Conservation (phyloP, 1,140 invertebrate species). For the Drosophila sucinea region DNA sequence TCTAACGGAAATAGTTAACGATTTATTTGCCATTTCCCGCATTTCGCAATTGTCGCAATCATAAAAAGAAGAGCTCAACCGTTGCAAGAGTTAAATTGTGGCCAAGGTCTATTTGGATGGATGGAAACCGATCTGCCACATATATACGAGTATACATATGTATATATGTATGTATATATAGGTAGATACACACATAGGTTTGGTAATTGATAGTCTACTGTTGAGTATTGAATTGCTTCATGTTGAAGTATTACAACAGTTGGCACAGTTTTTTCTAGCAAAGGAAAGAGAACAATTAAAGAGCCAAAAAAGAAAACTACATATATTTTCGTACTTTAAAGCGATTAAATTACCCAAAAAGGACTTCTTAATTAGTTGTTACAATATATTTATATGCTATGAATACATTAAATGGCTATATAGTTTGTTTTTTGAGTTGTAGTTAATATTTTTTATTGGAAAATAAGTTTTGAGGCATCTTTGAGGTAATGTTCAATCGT, state of each 20-base stretch:
- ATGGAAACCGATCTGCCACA: conserved; percentile 66
- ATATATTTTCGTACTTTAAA: too few species aligned
- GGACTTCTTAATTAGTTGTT: too few species aligned
- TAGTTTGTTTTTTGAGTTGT: too few species aligned
- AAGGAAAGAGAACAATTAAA: conserved; percentile 4
- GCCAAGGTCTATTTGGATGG: conserved; percentile 64
- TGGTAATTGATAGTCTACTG: conserved; percentile 60
- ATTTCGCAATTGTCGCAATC: conserved; percentile 33
- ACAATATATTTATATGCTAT: too few species aligned
- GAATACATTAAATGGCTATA: too few species aligned
- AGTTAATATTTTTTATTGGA: too few species aligned
- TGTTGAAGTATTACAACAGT: conserved; percentile 29
- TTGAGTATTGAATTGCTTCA: conserved; percentile 59
- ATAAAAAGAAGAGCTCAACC: conserved; percentile 38
- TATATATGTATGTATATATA: not conserved
- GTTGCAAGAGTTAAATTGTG: conserved; percentile 64
- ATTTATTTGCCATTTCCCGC: conserved; percentile 41
- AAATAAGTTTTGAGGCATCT: too few species aligned
- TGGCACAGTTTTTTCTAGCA: conserved; percentile 60
- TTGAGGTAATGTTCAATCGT: too few species aligned
- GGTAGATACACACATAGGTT: not conserved
- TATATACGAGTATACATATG: not conserved
- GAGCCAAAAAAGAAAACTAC: not conserved
- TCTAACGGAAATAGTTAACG: conserved; percentile 69
- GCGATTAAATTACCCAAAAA: too few species aligned